Evolutionary conservation across 2,113 vertebrate genomes (phyloP).

Genomic region (Strix uralensis): DNA sequence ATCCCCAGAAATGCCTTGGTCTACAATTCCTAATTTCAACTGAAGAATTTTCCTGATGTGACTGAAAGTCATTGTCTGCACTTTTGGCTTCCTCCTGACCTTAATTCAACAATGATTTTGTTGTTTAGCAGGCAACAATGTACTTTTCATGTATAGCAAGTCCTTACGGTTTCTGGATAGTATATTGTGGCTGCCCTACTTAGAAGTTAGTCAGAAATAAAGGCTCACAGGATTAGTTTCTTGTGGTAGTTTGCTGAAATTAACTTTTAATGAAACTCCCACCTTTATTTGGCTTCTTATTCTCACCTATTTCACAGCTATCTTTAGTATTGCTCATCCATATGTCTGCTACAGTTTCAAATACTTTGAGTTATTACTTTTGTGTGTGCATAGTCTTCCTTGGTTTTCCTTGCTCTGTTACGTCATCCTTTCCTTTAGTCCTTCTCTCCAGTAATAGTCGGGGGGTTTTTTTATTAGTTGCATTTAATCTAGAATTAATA

Average conservation of each 20-base stretch:
- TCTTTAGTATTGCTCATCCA: not conserved
- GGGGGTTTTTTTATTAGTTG: not conserved
- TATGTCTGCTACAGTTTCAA: not conserved
- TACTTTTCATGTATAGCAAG: not conserved
- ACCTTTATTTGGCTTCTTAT: not conserved
- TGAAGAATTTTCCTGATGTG: not conserved
- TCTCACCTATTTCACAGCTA: not conserved
- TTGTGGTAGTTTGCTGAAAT: not conserved
- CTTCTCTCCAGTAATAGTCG: not conserved
- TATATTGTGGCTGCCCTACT: not conserved
- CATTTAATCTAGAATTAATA: not conserved
- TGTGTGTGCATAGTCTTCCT: not conserved
- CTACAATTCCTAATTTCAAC: not conserved
- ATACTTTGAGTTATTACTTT: not conserved
- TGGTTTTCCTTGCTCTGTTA: not conserved
- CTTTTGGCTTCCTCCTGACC: not conserved
- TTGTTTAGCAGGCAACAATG: not conserved
- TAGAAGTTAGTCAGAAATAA: not conserved
- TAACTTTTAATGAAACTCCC: not conserved
- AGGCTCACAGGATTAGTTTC: not conserved
- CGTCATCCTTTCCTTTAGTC: not conserved
- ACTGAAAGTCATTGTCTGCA: not conserved
- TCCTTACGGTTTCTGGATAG: not conserved
- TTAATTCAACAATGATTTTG: not conserved
- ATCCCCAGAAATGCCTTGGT: not conserved